Evolutionary conservation across 2,888 invertebrate species (phyloP).

Genomic region (Scaptomyza cyrtandrae): DNA sequence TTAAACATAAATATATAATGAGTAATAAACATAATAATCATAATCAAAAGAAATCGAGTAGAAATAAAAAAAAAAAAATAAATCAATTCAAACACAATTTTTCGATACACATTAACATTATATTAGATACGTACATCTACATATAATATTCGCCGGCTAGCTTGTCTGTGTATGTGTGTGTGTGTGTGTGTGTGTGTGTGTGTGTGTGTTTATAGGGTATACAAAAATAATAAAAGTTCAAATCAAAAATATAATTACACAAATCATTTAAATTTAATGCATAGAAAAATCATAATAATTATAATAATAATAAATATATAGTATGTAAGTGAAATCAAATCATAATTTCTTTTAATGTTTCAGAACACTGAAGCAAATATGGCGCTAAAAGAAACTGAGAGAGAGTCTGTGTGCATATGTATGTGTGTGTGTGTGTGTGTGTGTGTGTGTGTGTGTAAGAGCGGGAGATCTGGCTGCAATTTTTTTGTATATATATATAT

Average conservation of each 20-base stretch:
- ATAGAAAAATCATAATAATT: background rate
- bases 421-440: background rate
- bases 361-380: slow-evolving; percentile 12
- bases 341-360: slow-evolving; percentile 18
- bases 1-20: slow-evolving; percentile 71
- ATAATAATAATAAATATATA: slow-evolving; percentile 13
- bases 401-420: slow-evolving; percentile 11
- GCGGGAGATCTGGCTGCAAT: slow-evolving; percentile 11
- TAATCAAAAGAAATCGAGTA: slow-evolving; percentile 40
- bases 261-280: slow-evolving; percentile 18
- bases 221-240: slow-evolving; percentile 23
- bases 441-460: slow-evolving; percentile 5
- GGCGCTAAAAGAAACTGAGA: slow-evolving; percentile 5
- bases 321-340: slow-evolving; percentile 17
- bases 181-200: slow-evolving; percentile 3
- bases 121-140: slow-evolving; percentile 27
- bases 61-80: slow-evolving; percentile 34
- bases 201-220: slow-evolving; percentile 13
- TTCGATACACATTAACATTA: slow-evolving; percentile 36
- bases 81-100: slow-evolving; percentile 26
- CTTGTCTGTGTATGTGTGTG: slow-evolving; percentile 13
- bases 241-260: slow-evolving; percentile 30
- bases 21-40: slow-evolving; percentile 61
- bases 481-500: no score
- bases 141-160: slow-evolving; percentile 31